A percentile compares a stretch with the other conserved stretches of the same genome.
These are phyloP conservation scores for Epirrhoe tristata DNA, from an alignment of 2,888 invertebrate genomes.

Conservation along the genomic window DNA sequence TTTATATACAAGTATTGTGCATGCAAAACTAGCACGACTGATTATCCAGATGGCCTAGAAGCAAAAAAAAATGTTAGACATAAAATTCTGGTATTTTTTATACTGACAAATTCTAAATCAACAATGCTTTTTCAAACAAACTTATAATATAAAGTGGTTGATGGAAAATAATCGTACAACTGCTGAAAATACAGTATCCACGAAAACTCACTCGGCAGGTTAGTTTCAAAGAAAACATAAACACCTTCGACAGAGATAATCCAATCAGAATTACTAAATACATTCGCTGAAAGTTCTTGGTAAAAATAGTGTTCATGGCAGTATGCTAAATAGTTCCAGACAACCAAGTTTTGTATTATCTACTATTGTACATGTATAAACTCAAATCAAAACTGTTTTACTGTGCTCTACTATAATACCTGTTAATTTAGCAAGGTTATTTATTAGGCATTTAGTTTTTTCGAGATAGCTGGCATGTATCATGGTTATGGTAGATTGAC, in stretches of 20 bases:
- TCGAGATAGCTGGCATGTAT: neutral
- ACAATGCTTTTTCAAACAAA: constrained; percentile 1
- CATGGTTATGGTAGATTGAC: neutral
- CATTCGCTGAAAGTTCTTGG: neutral
- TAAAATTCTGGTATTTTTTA: constrained; percentile 12
- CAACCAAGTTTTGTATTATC: neutral
- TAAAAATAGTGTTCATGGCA: neutral
- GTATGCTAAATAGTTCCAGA: neutral
- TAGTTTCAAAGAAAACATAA: neutral
- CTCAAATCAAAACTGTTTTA: too few species aligned
- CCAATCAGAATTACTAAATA: neutral
- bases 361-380: neutral
- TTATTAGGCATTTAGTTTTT: neutral
- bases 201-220: constrained; percentile 4
- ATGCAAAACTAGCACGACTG: constrained; percentile 1
- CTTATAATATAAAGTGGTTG: constrained; percentile 5
- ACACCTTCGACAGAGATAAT: neutral
- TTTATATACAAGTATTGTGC: constrained; percentile 2
- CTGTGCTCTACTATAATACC: too few species aligned
- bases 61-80: constrained; percentile 1
- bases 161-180: constrained; percentile 14
- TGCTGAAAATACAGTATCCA: constrained; percentile 6
- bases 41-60: constrained; percentile 25
- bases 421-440: too few species aligned
- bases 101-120: neutral